A percentile compares a stretch with the other conserved stretches of the same genome.
Evolutionary conservation across 2,113 vertebrate genomes (phyloP).

Genomic region (Phoenicopterus ruber): DNA sequence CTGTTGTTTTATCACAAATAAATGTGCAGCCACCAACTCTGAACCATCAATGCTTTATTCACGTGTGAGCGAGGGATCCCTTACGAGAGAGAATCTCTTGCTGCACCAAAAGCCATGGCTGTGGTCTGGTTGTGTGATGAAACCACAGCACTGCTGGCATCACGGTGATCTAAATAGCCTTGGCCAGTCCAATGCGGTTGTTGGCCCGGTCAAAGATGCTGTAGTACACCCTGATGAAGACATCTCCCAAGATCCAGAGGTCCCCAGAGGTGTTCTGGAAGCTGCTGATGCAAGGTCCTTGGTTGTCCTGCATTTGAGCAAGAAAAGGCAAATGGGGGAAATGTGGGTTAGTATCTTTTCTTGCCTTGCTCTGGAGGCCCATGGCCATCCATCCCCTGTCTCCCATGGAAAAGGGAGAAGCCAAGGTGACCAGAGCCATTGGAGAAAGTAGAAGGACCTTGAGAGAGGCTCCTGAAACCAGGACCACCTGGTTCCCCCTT

Average conservation of each 20-base stretch:
- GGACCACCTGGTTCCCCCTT: not conserved
- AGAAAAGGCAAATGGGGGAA: too few species aligned
- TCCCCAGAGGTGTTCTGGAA: conserved; percentile 46
- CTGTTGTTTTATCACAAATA: not conserved
- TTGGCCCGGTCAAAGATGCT: conserved; percentile 71
- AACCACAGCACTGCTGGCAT: accelerated
- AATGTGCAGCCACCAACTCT: not conserved
- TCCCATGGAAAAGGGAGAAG: not conserved
- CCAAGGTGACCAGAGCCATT: not conserved
- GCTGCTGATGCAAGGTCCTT: conserved; percentile 41
- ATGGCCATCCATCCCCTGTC: not conserved
- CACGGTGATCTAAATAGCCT: not conserved
- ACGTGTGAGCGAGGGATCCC: not conserved
- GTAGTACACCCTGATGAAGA: conserved; percentile 74
- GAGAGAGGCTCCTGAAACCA: not conserved
- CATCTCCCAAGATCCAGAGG: conserved; percentile 70
- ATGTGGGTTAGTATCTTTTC: not conserved
- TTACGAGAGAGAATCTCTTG: too few species aligned
- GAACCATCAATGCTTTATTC: not conserved
- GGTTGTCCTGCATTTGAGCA: not conserved
- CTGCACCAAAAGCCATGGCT: accelerated
- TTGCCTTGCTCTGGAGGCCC: not conserved
- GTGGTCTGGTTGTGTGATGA: not conserved
- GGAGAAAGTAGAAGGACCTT: not conserved
- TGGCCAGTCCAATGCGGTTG: conserved; percentile 69